Percentiles rank a stretch among this genome's conserved stretches.
Conservation (phyloP, 1,140 invertebrate species). For the Bradynema listronoti region DNA sequence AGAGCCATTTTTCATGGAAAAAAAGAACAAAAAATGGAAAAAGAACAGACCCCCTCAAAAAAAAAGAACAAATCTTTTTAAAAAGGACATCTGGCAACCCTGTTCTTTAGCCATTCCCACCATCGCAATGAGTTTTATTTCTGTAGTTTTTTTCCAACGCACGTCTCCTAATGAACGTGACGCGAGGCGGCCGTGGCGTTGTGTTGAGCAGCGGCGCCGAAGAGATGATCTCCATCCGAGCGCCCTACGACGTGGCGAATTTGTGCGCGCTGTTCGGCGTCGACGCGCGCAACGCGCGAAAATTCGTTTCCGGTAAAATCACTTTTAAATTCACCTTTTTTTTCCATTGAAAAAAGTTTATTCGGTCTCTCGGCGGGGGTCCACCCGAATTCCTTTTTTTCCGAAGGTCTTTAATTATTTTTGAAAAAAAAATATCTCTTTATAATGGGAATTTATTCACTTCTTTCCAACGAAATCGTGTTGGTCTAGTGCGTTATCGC, state of each 20-base stretch:
- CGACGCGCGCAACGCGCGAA: conserved; percentile 15
- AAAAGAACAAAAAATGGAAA: too few species aligned
- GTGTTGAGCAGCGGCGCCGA: conserved; percentile 45
- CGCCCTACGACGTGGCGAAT: conserved; percentile 52
- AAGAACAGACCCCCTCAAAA: too few species aligned
- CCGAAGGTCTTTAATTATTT: not conserved
- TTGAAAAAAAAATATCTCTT: not conserved
- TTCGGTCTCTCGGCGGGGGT: not conserved
- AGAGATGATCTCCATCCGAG: conserved; percentile 44
- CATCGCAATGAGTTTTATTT: conserved; percentile 11
- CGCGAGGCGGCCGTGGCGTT: conserved; percentile 30
- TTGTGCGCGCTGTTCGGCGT: conserved; percentile 45
- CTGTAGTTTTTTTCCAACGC: conserved; percentile 45
- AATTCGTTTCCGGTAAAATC: conserved; percentile 30
- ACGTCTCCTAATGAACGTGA: conserved; percentile 22
- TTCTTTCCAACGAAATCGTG: conserved; percentile 3
- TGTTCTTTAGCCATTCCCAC: not conserved
- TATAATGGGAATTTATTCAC: not conserved
- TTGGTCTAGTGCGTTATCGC: not conserved
- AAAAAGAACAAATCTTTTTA: too few species aligned
- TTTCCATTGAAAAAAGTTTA: not conserved
- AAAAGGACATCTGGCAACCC: too few species aligned
- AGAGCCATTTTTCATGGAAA: too few species aligned
- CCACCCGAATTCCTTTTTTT: not conserved
- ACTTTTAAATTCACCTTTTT: conserved; percentile 2